Percentiles rank a stretch among this genome's conserved stretches.
Conservation (phyloP, 1,140 invertebrate species). For the Drosophila arizonae region DNA sequence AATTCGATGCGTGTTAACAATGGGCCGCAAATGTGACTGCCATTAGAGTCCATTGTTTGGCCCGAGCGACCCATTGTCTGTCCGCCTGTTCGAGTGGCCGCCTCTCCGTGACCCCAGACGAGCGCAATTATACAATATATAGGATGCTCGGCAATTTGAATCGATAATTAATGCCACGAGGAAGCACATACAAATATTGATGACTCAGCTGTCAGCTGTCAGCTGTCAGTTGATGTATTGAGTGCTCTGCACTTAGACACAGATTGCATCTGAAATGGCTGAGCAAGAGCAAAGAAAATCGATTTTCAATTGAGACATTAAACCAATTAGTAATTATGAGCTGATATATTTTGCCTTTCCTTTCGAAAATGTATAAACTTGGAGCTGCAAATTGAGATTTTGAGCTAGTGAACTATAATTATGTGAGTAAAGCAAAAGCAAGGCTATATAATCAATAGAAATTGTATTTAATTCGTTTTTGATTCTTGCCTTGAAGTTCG, state of each 20-base stretch:
- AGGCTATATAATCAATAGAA: too few relatives aligned
- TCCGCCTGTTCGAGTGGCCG: constrained; percentile 28
- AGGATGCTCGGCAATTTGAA: constrained; percentile 27
- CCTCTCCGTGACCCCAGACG: constrained; percentile 24
- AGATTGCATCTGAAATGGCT: constrained; percentile 26
- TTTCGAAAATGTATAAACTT: too few relatives aligned
- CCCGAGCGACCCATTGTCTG: background rate
- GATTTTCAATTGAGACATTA: constrained; percentile 2
- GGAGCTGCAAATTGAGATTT: too few relatives aligned
- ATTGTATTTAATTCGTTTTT: too few relatives aligned
- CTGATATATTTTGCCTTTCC: too few relatives aligned
- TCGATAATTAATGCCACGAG: constrained; percentile 54
- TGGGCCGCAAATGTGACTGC: constrained; percentile 25
- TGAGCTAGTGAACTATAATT: too few relatives aligned
- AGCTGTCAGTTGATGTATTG: constrained; percentile 18
- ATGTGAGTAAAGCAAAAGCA: too few relatives aligned
- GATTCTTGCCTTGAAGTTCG: too few relatives aligned
- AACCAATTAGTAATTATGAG: too few relatives aligned
- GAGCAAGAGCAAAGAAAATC: background rate
- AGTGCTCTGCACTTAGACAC: constrained; percentile 35
- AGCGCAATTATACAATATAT: constrained; percentile 21
- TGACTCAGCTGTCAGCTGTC: constrained; percentile 46
- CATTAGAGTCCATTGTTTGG: constrained; percentile 30
- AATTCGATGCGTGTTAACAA: constrained; percentile 49
- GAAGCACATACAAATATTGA: constrained; percentile 23